These are phyloP conservation scores for Cranoglanis bouderius DNA, from an alignment of 2,113 vertebrate species.

Conservation along the genomic window DNA sequence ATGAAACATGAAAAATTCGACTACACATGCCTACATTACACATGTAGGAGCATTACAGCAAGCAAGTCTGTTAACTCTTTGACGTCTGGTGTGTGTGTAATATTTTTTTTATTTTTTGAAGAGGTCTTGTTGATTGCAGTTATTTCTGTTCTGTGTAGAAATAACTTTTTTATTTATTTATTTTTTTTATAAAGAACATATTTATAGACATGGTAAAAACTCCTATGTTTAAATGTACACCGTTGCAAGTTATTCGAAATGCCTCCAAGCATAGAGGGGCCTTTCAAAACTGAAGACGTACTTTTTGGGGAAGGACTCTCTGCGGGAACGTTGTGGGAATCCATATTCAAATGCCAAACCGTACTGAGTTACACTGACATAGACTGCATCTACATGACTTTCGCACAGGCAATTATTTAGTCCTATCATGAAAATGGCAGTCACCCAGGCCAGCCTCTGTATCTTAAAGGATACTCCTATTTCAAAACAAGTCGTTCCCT, in stretches of 20 bases:
- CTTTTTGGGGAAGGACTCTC: background rate
- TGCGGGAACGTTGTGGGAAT: conserved; percentile 17
- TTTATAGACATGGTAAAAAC: background rate
- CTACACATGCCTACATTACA: background rate
- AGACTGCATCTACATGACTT: conserved; percentile 19
- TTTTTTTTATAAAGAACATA: too few species aligned
- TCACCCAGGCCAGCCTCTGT: conserved; percentile 14
- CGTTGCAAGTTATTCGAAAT: conserved; percentile 5
- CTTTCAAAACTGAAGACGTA: background rate
- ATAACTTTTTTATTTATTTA: background rate
- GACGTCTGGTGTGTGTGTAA: background rate
- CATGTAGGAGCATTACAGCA: background rate
- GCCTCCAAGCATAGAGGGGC: background rate
- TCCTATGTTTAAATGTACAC: background rate
- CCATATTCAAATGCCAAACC: conserved; percentile 26
- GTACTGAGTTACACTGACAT: conserved; percentile 33
- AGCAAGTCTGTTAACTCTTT: background rate
- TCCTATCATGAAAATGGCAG: conserved; percentile 26
- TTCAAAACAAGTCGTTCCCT: conserved; percentile 51
- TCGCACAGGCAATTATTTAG: conserved; percentile 41
- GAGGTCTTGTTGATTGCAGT: background rate
- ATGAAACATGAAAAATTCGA: background rate
- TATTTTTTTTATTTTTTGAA: background rate
- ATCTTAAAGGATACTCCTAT: conserved; percentile 38
- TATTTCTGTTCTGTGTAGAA: background rate